Percentiles rank a stretch among this genome's conserved stretches.
These are phyloP conservation scores for Polyommatus iphigenia DNA, from an alignment of 2,888 invertebrate genomes.

Conservation along the genomic window DNA sequence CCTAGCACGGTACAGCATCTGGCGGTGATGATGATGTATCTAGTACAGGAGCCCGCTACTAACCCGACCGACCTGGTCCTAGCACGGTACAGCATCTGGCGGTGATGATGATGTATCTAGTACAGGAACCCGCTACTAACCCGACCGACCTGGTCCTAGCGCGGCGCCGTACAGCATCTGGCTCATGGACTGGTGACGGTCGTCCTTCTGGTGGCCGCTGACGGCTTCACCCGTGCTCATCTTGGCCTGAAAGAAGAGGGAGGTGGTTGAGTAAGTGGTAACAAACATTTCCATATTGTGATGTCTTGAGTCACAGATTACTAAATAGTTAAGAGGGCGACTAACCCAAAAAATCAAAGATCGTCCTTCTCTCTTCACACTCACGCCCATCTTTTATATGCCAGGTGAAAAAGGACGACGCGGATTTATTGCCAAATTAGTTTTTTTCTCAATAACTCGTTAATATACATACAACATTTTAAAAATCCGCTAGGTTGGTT, in stretches of 20 bases:
- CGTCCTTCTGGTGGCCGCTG: constrained; percentile 75
- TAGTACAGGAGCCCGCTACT: constrained; percentile 36
- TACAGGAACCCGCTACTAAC: constrained; percentile 47
- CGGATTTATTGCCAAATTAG: too few species aligned
- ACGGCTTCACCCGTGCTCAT: constrained; percentile 81
- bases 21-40: constrained; percentile 43
- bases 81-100: not conserved
- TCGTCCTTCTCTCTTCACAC: too few species aligned
- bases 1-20: constrained; percentile 76
- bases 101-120: not conserved
- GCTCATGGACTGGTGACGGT: constrained; percentile 75
- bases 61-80: constrained; percentile 73
- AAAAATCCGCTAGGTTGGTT: too few species aligned
- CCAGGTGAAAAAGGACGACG: too few species aligned
- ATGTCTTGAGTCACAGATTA: too few species aligned
- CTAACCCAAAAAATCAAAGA: too few species aligned
- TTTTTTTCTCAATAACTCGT: too few species aligned
- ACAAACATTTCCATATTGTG: not conserved
- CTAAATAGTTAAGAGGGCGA: too few species aligned
- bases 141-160: constrained; percentile 74
- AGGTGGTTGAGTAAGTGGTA: not conserved
- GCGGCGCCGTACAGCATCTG: constrained; percentile 79
- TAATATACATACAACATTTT: too few species aligned
- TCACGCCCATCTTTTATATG: too few species aligned
- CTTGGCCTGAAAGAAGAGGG: constrained; percentile 77